phyloP scores from a whole-genome alignment of 2,113 vertebrate genomes.

The Chaenogobius annularis region DNA sequence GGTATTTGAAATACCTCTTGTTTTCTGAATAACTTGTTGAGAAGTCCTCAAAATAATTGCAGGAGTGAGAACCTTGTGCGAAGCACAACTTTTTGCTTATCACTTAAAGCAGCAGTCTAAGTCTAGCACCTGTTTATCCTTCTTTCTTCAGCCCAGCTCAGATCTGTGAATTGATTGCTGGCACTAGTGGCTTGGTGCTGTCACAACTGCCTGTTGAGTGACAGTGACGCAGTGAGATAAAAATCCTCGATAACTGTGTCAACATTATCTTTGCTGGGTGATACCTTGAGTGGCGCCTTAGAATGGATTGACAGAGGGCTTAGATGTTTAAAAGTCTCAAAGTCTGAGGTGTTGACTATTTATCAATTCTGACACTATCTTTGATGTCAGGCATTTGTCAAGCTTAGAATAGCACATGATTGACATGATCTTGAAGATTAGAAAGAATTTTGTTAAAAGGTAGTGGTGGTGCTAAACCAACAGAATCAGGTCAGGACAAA shows the following conservation, averaged over 20 bases:
- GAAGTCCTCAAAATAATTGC: not conserved
- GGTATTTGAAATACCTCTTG: not conserved
- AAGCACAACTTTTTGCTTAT: constrained; percentile 2
- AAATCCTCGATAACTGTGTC: constrained; percentile 55
- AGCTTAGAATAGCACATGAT: constrained; percentile 13
- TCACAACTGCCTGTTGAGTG: constrained; percentile 57
- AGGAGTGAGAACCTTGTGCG: not conserved
- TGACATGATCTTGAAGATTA: constrained; percentile 15
- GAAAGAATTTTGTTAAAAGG: constrained; percentile 18
- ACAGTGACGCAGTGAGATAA: constrained; percentile 53
- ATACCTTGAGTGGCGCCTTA: constrained; percentile 35
- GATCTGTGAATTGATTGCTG: constrained; percentile 44
- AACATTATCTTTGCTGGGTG: constrained; percentile 35
- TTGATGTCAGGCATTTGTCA: not conserved
- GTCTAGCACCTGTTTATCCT: not conserved
- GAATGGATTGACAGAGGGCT: constrained; percentile 34
- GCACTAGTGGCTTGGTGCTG: constrained; percentile 45
- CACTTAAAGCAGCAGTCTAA: not conserved
- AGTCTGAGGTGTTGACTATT: constrained; percentile 5
- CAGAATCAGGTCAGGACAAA: constrained; percentile 3
- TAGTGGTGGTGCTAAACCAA: not conserved
- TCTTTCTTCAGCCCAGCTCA: constrained; percentile 20
- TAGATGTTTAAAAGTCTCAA: constrained; percentile 41
- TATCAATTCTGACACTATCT: constrained; percentile 7
- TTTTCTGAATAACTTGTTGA: not conserved